Conservation (phyloP, 2,797 vertebrate species). For the Epinephelus coioides region DNA sequence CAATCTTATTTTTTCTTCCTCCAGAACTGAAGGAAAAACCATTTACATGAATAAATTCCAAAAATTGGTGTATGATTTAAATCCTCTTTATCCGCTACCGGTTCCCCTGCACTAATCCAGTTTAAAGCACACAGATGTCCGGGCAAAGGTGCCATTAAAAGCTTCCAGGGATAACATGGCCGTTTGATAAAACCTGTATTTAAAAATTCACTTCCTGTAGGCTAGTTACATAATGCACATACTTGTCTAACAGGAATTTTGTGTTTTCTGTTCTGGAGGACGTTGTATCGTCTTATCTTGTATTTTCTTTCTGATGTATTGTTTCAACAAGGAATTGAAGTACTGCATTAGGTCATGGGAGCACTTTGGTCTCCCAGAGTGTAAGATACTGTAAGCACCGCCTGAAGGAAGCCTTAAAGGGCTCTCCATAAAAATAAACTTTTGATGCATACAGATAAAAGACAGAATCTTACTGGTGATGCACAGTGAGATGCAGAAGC, state of each 20-base stretch:
- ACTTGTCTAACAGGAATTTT: not conserved
- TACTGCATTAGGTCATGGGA: not conserved
- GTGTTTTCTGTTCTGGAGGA: not conserved
- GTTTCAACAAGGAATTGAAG: not conserved
- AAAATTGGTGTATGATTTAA: constrained; percentile 14
- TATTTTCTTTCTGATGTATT: constrained; percentile 6
- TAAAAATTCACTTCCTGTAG: not conserved
- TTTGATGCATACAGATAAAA: not conserved
- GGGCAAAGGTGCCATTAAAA: constrained; percentile 11
- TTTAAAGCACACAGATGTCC: constrained; percentile 28
- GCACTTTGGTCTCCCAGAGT: not conserved
- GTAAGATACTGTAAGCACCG: not conserved
- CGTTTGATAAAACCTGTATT: not conserved
- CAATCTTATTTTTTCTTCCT: constrained; percentile 15
- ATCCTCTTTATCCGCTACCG: constrained; percentile 10
- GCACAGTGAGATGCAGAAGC: not conserved
- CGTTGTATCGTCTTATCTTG: not conserved
- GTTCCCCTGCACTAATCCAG: not conserved
- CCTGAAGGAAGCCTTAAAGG: not conserved
- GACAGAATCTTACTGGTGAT: not conserved
- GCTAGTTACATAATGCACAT: constrained; percentile 4
- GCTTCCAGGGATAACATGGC: not conserved
- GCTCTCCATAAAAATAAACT: not conserved
- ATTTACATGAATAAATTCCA: not conserved
- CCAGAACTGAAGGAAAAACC: not conserved